Evolutionary conservation across 2,113 vertebrate species (phyloP).

Genomic region (Zosterops lateralis): DNA sequence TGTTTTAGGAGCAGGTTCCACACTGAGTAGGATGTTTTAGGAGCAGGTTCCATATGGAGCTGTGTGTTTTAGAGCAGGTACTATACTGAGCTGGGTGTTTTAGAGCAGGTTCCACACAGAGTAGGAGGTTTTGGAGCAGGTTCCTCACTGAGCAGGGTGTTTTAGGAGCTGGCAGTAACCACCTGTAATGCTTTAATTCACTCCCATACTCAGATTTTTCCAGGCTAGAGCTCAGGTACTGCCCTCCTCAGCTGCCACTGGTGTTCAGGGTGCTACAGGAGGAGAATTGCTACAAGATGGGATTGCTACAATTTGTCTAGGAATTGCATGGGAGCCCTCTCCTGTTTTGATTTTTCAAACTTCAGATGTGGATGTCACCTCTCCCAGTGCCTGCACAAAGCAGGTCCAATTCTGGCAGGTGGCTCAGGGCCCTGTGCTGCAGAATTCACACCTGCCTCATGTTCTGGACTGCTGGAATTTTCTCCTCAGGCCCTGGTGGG

Average conservation of each 20-base stretch:
- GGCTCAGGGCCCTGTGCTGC: neutral
- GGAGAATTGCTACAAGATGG: neutral
- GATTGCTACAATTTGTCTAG: neutral
- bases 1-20: too few relatives aligned
- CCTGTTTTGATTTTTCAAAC: neutral
- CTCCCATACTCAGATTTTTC: neutral
- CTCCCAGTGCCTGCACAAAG: neutral
- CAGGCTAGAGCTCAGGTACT: neutral
- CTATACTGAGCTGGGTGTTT: rapidly evolving
- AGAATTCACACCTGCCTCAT: neutral
- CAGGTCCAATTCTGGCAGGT: neutral
- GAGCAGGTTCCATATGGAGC: too few relatives aligned
- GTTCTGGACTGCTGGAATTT: neutral
- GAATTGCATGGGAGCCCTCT: rapidly evolving
- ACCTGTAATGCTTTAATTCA: neutral
- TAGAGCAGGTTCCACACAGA: too few relatives aligned
- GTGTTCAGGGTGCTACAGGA: neutral
- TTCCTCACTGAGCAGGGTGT: too few relatives aligned
- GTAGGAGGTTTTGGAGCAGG: neutral
- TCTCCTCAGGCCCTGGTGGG: neutral
- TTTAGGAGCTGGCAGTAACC: neutral
- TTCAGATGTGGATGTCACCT: neutral
- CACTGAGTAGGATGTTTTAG: rapidly evolving
- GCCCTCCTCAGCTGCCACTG: neutral
- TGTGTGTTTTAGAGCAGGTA: too few relatives aligned